phyloP scores from a whole-genome alignment of 1,140 invertebrate species.

The Gyrodactylus salaris region DNA sequence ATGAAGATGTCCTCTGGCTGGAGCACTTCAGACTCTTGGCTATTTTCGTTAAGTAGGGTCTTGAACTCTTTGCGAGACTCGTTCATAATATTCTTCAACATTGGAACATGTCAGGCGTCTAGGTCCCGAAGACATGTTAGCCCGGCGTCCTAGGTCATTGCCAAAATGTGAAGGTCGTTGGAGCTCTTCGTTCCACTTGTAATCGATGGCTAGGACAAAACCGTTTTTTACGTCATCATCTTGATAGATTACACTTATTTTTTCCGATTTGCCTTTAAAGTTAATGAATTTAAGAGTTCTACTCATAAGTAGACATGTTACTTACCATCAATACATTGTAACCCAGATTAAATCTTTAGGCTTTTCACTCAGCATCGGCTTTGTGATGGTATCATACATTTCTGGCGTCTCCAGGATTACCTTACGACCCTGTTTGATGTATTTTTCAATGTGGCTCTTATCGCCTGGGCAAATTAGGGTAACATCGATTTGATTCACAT shows the following conservation, averaged over 20 bases:
- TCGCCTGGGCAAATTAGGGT: neutral
- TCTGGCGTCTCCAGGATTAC: neutral
- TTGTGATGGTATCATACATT: neutral
- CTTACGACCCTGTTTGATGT: neutral
- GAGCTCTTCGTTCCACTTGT: neutral
- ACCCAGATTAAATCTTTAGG: neutral
- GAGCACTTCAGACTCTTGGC: neutral
- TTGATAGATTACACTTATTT: neutral
- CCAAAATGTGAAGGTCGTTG: neutral
- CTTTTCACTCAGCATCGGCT: neutral
- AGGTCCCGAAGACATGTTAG: neutral
- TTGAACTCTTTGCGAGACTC: neutral
- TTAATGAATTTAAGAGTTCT: too few relatives aligned
- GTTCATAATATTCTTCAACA: neutral
- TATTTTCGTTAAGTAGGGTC: neutral
- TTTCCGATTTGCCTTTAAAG: neutral
- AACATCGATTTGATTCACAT: neutral
- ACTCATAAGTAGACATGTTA: too few relatives aligned
- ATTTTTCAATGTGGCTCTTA: neutral
- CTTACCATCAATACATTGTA: too few relatives aligned
- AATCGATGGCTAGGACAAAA: neutral
- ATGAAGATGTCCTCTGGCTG: neutral
- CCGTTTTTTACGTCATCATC: neutral
- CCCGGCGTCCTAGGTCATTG: neutral
- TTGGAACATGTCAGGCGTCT: neutral